Evolutionary conservation across 2,888 invertebrate species (phyloP).

Genomic region (Mythimna vitellina): DNA sequence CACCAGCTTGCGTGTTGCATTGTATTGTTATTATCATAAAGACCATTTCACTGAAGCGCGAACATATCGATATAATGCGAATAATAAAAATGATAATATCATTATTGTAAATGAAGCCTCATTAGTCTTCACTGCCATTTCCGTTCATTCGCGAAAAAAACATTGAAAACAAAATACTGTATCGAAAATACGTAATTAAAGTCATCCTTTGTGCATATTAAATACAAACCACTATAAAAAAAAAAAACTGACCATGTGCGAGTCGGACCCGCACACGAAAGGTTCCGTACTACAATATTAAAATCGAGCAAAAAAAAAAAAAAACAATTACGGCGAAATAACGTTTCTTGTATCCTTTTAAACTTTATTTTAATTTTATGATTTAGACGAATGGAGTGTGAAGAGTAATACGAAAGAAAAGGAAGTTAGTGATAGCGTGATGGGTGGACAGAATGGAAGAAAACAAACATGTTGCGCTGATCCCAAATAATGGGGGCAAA

Average conservation of each 20-base stretch:
- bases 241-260: neutral
- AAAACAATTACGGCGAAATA: too few relatives aligned
- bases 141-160: constrained; percentile 9
- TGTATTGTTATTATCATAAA: constrained; percentile 32
- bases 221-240: constrained; percentile 27
- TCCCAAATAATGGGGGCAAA: too few relatives aligned
- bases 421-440: too few relatives aligned
- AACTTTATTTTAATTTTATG: too few relatives aligned
- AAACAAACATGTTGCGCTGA: too few relatives aligned
- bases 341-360: too few relatives aligned
- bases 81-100: constrained; percentile 10
- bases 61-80: constrained; percentile 15
- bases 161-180: constrained; percentile 5
- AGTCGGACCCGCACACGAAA: too few relatives aligned
- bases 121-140: constrained; percentile 13
- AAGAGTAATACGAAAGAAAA: too few relatives aligned
- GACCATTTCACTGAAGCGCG: constrained; percentile 29
- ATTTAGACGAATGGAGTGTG: too few relatives aligned
- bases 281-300: too few relatives aligned
- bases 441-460: too few relatives aligned
- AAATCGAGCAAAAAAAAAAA: too few relatives aligned
- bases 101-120: constrained; percentile 27
- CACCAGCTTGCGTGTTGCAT: constrained; percentile 8
- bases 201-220: constrained; percentile 24
- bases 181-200: constrained; percentile 14